These are phyloP conservation scores for Aphidius gifuensis DNA, from an alignment of 1,140 invertebrate species.

Conservation along the genomic window DNA sequence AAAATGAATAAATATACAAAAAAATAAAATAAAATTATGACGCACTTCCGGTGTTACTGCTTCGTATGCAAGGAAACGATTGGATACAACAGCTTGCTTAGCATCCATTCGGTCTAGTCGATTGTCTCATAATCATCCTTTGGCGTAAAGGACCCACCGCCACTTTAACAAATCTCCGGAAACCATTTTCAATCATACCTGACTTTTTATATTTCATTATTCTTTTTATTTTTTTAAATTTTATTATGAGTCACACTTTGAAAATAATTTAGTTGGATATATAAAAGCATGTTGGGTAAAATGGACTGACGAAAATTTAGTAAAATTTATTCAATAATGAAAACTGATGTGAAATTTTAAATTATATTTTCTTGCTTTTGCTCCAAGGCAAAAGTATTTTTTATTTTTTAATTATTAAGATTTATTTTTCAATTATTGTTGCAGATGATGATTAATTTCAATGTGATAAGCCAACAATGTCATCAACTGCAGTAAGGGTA, in stretches of 20 bases:
- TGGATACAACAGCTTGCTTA: slow-evolving; percentile 54
- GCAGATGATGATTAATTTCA: too few species aligned
- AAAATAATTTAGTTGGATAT: too few species aligned
- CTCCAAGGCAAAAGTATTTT: too few species aligned
- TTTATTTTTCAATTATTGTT: too few species aligned
- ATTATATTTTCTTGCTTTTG: too few species aligned
- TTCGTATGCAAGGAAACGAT: slow-evolving; percentile 52
- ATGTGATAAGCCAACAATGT: too few species aligned
- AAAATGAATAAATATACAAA: neutral
- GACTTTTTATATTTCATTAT: neutral
- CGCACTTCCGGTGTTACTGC: slow-evolving; percentile 46
- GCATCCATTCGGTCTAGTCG: slow-evolving; percentile 44
- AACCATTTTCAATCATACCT: neutral
- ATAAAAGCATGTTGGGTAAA: too few species aligned
- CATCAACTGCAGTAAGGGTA: too few species aligned
- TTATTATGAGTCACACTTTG: neutral
- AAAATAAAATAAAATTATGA: slow-evolving; percentile 33
- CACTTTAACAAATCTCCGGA: neutral
- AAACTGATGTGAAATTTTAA: too few species aligned
- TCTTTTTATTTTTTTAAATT: neutral
- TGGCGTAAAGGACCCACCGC: neutral
- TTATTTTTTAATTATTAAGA: too few species aligned
- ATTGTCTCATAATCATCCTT: neutral
- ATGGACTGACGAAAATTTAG: too few species aligned
- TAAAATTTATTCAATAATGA: too few species aligned